A percentile compares a stretch with the other conserved stretches of the same genome.
Conservation (phyloP, 1,140 invertebrate genomes). For the Pararge aegeria region DNA sequence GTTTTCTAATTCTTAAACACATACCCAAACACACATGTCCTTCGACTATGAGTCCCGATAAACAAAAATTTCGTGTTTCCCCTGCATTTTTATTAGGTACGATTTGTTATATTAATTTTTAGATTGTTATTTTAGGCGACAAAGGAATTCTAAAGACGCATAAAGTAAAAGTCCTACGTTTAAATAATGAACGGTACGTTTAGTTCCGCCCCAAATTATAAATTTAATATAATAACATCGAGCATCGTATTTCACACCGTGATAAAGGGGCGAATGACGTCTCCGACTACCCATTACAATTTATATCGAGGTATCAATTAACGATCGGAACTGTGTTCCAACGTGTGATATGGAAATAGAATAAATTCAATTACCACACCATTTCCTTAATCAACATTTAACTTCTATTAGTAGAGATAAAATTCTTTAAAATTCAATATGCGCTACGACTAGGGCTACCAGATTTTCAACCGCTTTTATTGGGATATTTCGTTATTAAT, state of each 20-base stretch:
- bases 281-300: slow-evolving; percentile 40
- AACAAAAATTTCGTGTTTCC: no score
- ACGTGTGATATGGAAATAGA: slow-evolving; percentile 30
- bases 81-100: no score
- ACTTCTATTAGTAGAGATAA: slow-evolving; percentile 38
- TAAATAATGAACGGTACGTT: slow-evolving; percentile 22
- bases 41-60: no score
- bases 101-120: no score
- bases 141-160: neutral
- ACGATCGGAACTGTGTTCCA: slow-evolving; percentile 31
- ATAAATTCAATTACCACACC: slow-evolving; percentile 40
- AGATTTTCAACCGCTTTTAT: neutral
- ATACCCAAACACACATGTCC: no score
- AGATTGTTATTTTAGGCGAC: no score
- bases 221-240: slow-evolving; percentile 61
- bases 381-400: slow-evolving; percentile 34
- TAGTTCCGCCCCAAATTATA: slow-evolving; percentile 63
- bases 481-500: neutral
- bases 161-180: neutral
- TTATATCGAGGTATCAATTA: slow-evolving; percentile 57
- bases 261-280: slow-evolving; percentile 53
- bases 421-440: slow-evolving; percentile 27
- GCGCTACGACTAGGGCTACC: slow-evolving; percentile 1
- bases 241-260: slow-evolving; percentile 49
- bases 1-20: no score